These are phyloP conservation scores for Hippocampus mohnikei DNA, from an alignment of 2,113 vertebrate species.

Conservation along the genomic window DNA sequence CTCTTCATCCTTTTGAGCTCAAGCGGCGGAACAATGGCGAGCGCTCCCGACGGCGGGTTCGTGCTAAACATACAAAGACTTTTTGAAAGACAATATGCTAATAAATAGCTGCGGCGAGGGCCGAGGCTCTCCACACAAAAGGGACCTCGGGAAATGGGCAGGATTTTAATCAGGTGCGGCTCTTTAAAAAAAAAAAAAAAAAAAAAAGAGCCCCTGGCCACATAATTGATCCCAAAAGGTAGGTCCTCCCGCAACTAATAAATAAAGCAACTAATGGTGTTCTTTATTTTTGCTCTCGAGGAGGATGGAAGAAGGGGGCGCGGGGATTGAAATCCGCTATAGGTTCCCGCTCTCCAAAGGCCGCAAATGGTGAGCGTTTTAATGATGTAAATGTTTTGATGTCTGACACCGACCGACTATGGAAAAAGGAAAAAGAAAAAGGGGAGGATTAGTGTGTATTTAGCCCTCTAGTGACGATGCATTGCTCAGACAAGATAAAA, in stretches of 20 bases:
- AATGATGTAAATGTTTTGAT: conserved; percentile 73
- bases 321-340: conserved; percentile 64
- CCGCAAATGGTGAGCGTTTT: conserved; percentile 73
- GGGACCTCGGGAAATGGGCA: conserved; percentile 62
- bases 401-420: conserved; percentile 69
- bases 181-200: conserved; percentile 16
- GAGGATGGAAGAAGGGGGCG: conserved; percentile 36
- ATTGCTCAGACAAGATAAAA: conserved; percentile 55
- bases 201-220: conserved; percentile 68
- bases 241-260: conserved; percentile 67
- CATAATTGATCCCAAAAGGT: conserved; percentile 80
- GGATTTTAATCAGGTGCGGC: conserved; percentile 73
- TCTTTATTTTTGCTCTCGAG: conserved; percentile 63
- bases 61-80: conserved; percentile 72
- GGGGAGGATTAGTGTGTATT: conserved; percentile 47
- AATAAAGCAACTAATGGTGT: conserved; percentile 61
- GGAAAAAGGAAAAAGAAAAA: conserved; percentile 31
- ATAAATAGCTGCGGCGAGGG: conserved; percentile 72
- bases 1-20: not conserved
- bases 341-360: conserved; percentile 66
- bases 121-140: conserved; percentile 62
- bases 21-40: conserved; percentile 60
- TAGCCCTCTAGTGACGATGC: conserved; percentile 66
- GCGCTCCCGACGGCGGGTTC: conserved; percentile 49
- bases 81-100: conserved; percentile 78